Evolutionary conservation across 2,888 invertebrate species (phyloP), one percentile per base, ranked within the genome.

Genomic region (Camponotus fellah): DNA sequence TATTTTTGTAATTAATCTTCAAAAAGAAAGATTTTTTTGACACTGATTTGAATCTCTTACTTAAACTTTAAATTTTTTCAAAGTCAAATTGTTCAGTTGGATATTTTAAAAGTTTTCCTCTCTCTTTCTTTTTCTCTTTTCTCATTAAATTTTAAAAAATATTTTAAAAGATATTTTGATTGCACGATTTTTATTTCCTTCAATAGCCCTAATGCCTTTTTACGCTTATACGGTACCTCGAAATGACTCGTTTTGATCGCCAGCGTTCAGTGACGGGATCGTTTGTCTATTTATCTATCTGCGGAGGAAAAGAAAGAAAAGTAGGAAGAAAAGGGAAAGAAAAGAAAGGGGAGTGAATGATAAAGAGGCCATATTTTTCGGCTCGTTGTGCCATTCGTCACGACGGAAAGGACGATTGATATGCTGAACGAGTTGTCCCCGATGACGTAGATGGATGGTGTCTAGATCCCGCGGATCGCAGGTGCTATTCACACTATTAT

Each of bases 391-490:
- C 62, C 49, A 80, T 84, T 86, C 74, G 77, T 83, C 83, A 77
- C 46, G 72, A 62, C 43, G 12, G 34, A 17, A 74, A 32, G 26
- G 56, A 75, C 79, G 77, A 86, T 81, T 81, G 86, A 87, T 87
- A 83, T 76, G 80, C 56, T 46, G 76, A 74, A 76, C 82, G 66
- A 81, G 76, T 76, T 75, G 83, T 85, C 84, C 74, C 58, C 60
- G 62, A 77, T 37, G 84, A 85, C 86, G 75, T 69, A 75, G 83
- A 87, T 85, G 84, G 75, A 87, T 68, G 83, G 79, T 65, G 14
- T 40, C 32, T 75, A 58, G 75, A 65, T 81, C 65, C 32, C 53
- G 5, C 37, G 83, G 79, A 60, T 69, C 56, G 46, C 66, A 76
- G 76, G 56, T 76, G 66, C 66, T 37, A 58, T 76, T 56, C 56